A percentile compares a stretch with the other conserved stretches of the same genome.
These are phyloP conservation scores for Lophius americanus DNA, from an alignment of 2,797 vertebrate species.

Conservation along the genomic window DNA sequence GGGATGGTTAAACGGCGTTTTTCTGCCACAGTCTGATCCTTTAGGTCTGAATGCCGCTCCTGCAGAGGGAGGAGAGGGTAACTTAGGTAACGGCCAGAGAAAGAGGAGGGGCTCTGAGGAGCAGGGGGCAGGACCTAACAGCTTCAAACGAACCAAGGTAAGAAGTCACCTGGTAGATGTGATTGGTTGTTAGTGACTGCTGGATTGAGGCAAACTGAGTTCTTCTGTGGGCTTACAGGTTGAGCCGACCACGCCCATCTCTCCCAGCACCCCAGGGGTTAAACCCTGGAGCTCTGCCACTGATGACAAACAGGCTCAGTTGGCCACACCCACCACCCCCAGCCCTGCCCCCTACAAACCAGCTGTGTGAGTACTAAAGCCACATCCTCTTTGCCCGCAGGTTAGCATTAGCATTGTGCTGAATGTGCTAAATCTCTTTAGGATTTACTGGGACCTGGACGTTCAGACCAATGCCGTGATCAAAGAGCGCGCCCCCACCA, in stretches of 20 bases:
- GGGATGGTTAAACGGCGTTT: too few species aligned
- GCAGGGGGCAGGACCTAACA: conserved; percentile 79
- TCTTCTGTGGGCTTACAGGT: conserved; percentile 49
- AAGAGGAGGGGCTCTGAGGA: conserved; percentile 93
- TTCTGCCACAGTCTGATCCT: conserved; percentile 88
- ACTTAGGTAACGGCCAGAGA: conserved; percentile 86
- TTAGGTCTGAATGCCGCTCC: conserved; percentile 94
- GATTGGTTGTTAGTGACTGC: background rate
- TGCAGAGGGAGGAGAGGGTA: conserved; percentile 81
- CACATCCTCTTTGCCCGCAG: background rate
- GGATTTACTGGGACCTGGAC: conserved; percentile 97
- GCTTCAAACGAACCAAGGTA: conserved; percentile 90
- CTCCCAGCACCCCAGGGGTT: conserved; percentile 87
- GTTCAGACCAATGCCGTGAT: conserved; percentile 95
- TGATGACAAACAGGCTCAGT: conserved; percentile 89
- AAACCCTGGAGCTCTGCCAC: conserved; percentile 88
- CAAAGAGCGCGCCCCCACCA: conserved; percentile 84
- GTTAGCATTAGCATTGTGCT: background rate
- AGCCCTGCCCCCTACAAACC: conserved; percentile 87
- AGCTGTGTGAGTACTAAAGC: conserved; percentile 86
- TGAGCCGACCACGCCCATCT: conserved; percentile 87
- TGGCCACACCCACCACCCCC: conserved; percentile 68
- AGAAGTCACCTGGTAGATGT: background rate
- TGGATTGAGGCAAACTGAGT: conserved; percentile 1
- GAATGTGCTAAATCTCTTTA: conserved; percentile 55